Base-by-base conservation (phyloP, 1,140 invertebrate genomes). In the Philopotamus ludificatus region DNA sequence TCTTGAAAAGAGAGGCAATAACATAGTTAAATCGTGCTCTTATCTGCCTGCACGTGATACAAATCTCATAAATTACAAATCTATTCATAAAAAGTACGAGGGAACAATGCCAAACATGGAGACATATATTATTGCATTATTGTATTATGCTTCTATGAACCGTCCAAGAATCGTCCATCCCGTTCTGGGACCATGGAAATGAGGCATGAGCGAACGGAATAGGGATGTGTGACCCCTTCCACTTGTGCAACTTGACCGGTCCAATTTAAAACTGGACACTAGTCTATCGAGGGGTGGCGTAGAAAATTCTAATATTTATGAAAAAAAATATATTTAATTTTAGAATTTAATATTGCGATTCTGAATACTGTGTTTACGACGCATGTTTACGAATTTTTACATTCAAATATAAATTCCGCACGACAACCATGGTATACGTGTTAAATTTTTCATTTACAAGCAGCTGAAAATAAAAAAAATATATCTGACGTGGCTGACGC, bases 251-350 rank as follows among this genome's bases (percentile, higher is more conserved):
- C 9, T 62, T 51, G 60, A 62, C 60, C 60, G 60, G 45, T 62
- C 60, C 60, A 62, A 62, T 62, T 62, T 62, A 62, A 60, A 62
- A 62, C 60, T 62, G 60, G 60, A 62, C 60, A 51, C 41, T 50
- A 42, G 22, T 57, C 42, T 39, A 41, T 57, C 34, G 34, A 15
- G 15, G 15, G 54, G 54, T 57, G 54, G 54, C 39, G 50, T 16
- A 34, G n/a, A n/a, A n/a, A n/a, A n/a, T n/a, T n/a, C n/a, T n/a
- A n/a, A n/a, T n/a, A n/a, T n/a, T n/a, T n/a, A n/a, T n/a, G n/a
- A n/a, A n/a, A n/a, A n/a, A n/a, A n/a, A n/a, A n/a, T n/a, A n/a
- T n/a, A n/a, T n/a, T n/a, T n/a, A n/a, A n/a, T n/a, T n/a, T n/a
- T n/a, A n/a, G n/a, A n/a, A n/a, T n/a, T n/a, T n/a, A n/a, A n/a